phyloP scores from a whole-genome alignment of 2,113 vertebrate genomes.

The Sylvilagus bachmani region DNA sequence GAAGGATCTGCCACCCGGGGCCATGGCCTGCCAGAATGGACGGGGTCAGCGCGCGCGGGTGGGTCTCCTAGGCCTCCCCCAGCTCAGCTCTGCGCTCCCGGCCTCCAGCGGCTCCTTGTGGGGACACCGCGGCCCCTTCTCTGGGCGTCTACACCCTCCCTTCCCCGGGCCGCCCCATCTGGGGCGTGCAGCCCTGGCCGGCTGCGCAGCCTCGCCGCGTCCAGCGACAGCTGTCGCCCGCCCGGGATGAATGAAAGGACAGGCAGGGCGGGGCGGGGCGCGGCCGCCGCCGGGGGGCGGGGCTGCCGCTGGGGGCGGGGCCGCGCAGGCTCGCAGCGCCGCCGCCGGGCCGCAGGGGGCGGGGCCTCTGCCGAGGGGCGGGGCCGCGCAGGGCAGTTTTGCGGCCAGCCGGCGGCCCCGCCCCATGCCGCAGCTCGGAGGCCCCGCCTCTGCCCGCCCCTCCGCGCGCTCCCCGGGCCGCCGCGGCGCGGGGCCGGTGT shows the following conservation, averaged over 20 bases:
- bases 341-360: not conserved
- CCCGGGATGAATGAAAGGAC: conserved; percentile 58
- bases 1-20: not conserved
- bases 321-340: not conserved
- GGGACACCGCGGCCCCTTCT: not conserved
- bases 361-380: not conserved
- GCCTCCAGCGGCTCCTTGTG: not conserved
- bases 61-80: not conserved
- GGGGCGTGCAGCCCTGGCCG: no score
- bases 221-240: accelerated
- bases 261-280: not conserved
- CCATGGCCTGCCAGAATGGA: not conserved
- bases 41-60: not conserved
- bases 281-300: not conserved
- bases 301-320: not conserved
- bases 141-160: not conserved
- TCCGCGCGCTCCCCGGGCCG: not conserved
- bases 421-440: not conserved
- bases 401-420: no score
- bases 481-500: conserved; percentile 1
- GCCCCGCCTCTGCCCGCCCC: conserved; percentile 74
- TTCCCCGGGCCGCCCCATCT: accelerated
- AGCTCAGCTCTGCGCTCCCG: not conserved
- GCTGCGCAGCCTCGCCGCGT: not conserved
- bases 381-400: conserved; percentile 70